A percentile compares a stretch with the other conserved stretches of the same genome.
Evolutionary conservation across 2,888 invertebrate genomes (phyloP).

Genomic region (Leucania comma): DNA sequence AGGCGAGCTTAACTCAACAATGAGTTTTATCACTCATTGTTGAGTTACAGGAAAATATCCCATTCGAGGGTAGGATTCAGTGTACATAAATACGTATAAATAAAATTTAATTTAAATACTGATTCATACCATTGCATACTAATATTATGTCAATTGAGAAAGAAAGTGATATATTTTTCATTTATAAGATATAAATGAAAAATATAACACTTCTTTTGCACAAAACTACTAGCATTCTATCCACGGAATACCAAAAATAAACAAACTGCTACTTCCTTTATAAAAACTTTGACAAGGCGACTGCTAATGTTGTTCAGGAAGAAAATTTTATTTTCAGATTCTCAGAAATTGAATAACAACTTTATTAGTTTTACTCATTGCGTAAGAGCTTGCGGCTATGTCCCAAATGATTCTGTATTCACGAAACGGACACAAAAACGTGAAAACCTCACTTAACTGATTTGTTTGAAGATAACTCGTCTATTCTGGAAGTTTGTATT

Average conservation of each 20-base stretch:
- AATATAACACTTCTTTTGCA: too few species aligned
- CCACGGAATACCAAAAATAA: not conserved
- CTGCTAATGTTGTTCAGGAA: not conserved
- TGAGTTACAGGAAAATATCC: too few species aligned
- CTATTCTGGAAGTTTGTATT: not conserved
- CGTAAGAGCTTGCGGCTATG: not conserved
- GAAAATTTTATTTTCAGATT: not conserved
- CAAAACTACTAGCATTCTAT: not conserved
- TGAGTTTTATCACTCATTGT: too few species aligned
- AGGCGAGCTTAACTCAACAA: too few species aligned
- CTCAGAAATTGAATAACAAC: constrained; percentile 9
- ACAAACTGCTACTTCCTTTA: not conserved
- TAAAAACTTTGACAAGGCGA: constrained; percentile 1
- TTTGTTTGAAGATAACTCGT: not conserved
- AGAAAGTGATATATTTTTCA: too few species aligned
- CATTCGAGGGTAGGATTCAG: too few species aligned
- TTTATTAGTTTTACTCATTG: not conserved
- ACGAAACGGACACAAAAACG: not conserved
- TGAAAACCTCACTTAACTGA: not conserved
- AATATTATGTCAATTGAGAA: too few species aligned
- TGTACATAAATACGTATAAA: too few species aligned
- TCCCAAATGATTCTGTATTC: not conserved
- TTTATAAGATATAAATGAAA: too few species aligned
- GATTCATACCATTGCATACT: too few species aligned
- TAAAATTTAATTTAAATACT: too few species aligned